Conservation (phyloP, 1,140 invertebrate species). For the Tetraneura akinire region DNA sequence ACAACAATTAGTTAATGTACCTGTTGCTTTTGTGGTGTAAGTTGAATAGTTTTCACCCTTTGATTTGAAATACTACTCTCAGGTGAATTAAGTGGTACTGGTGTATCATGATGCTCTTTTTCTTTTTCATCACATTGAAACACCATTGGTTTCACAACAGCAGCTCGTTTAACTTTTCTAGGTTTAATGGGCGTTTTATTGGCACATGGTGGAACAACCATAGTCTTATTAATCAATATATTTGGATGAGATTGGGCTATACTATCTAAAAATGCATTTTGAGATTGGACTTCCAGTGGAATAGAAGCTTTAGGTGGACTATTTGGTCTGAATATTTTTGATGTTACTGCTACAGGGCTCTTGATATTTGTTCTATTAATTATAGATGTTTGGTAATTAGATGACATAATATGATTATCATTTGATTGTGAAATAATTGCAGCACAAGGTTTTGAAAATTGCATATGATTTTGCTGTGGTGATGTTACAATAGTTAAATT, state of each 20-base stretch:
- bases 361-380: constrained; percentile 34
- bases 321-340: constrained; percentile 42
- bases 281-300: constrained; percentile 48
- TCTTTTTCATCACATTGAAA: constrained; percentile 52
- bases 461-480: constrained; percentile 23
- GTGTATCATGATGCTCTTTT: constrained; percentile 47
- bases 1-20: constrained; percentile 53
- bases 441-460: constrained; percentile 50
- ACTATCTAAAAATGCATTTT: constrained; percentile 56
- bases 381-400: constrained; percentile 40
- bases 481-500: constrained; percentile 56
- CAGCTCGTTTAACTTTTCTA: constrained; percentile 55
- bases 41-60: constrained; percentile 64
- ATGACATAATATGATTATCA: constrained; percentile 15
- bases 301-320: constrained; percentile 45
- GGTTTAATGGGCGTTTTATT: constrained; percentile 49
- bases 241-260: constrained; percentile 57
- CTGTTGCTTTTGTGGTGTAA: constrained; percentile 66
- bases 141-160: constrained; percentile 58
- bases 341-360: constrained; percentile 18
- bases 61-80: constrained; percentile 55
- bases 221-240: constrained; percentile 56
- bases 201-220: constrained; percentile 52
- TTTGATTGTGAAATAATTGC: constrained; percentile 51
- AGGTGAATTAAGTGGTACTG: constrained; percentile 42